Evolutionary conservation across 2,113 vertebrate species (phyloP).

Genomic region (Cepphus grylle): DNA sequence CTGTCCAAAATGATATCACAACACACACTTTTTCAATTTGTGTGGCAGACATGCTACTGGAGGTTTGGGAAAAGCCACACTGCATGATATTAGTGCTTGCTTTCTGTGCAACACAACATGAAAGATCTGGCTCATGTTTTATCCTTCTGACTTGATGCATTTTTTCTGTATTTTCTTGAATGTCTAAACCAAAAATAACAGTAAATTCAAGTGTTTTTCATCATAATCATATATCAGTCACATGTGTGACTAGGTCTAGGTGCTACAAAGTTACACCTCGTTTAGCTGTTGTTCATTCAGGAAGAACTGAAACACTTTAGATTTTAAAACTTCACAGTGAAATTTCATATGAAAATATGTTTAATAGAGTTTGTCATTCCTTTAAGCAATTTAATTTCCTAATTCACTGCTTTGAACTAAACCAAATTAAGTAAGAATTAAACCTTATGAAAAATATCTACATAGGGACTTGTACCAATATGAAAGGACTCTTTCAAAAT

Average conservation of each 20-base stretch:
- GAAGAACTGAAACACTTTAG: not conserved
- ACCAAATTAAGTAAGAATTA: not conserved
- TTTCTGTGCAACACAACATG: not conserved
- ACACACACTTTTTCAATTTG: conserved; percentile 16
- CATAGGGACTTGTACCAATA: not conserved
- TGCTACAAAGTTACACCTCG: not conserved
- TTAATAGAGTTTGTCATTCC: not conserved
- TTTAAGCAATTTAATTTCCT: not conserved
- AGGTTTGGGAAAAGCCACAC: not conserved
- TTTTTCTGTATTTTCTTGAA: conserved; percentile 18
- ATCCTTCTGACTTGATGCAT: not conserved
- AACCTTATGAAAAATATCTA: not conserved
- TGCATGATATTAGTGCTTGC: not conserved
- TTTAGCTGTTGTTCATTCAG: not conserved
- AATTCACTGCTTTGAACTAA: not conserved
- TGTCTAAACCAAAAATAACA: not conserved
- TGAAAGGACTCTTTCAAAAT: not conserved
- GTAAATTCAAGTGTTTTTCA: conserved; percentile 4
- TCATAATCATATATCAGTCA: not conserved
- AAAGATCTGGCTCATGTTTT: not conserved
- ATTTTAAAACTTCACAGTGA: not conserved
- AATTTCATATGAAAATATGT: not conserved
- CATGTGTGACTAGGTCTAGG: not conserved
- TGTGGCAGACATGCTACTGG: not conserved
- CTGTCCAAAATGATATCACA: not conserved